phyloP scores from a whole-genome alignment of 2,113 vertebrate genomes.

The Lynx canadensis region DNA sequence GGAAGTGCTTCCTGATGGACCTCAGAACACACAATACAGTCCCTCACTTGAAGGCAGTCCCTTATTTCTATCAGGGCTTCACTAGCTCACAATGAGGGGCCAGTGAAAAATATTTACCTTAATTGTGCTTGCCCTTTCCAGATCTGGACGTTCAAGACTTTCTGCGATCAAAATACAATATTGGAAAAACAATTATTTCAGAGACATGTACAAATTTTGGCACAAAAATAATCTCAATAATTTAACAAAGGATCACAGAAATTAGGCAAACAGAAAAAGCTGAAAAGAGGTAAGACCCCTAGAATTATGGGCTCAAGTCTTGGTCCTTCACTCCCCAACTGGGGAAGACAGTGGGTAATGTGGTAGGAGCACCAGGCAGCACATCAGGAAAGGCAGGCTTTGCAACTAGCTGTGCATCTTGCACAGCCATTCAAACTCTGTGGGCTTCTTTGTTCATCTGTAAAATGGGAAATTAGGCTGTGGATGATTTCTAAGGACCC shows the following conservation, averaged over 20 bases:
- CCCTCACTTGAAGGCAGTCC: neutral
- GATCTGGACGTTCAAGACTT: neutral
- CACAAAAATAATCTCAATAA: neutral
- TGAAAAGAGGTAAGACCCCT: neutral
- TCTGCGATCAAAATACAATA: conserved; percentile 59
- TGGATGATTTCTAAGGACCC: neutral
- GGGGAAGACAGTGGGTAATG: neutral
- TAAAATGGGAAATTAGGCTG: conserved; percentile 3
- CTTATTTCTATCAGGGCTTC: neutral
- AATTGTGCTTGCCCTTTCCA: neutral
- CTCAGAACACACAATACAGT: neutral
- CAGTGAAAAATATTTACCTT: conserved; percentile 27
- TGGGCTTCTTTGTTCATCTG: neutral
- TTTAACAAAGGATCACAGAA: conserved; percentile 19
- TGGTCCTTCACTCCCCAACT: neutral
- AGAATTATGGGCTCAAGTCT: neutral
- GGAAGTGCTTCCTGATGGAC: neutral
- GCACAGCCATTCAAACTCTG: neutral
- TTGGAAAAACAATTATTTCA: conserved; percentile 40
- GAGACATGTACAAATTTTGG: neutral
- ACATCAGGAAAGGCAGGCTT: neutral
- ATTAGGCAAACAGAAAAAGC: neutral
- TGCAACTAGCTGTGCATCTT: neutral
- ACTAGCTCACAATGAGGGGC: neutral
- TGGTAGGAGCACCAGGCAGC: neutral